Evolutionary conservation across 1,140 invertebrate genomes (phyloP), one percentile per base, ranked within the genome.

Genomic region (Neodiprion pinetum): DNA sequence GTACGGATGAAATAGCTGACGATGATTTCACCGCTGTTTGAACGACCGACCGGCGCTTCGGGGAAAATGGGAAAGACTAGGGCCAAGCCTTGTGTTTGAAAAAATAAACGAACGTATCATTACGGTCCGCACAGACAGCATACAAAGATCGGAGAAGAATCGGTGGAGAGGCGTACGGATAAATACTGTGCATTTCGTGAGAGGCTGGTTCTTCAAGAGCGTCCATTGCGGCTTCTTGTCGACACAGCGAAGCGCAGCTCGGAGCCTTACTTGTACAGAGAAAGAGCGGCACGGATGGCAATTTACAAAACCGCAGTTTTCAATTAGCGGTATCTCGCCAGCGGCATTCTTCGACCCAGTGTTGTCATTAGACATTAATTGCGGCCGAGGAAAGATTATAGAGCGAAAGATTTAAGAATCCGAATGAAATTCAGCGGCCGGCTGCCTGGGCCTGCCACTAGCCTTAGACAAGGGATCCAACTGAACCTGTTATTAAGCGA

Each of bases 401-500:
- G 48, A 48, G 10, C 11, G 48, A 7, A 49, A 48, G 48, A 14
- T 78, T 74, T 77, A 71, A 80, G 79, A 79, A 80, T 80, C 77
- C 76, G 76, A 80, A 79, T 82, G 79, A 82, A 83, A 80, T 70
- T 74, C 70, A 48, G 70, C n/a, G n/a, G 40, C 23, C 49, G 67
- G 21, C 14, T 71, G 48, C 9, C 50, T 61, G 68, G 72, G 17
- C 69, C 50, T 49, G 9, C 53, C 53, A 61, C 53, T 40, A 61
- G n/a, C 53, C 53, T 61, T 61, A 61, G 53, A 61, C 5, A 61
- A 61, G 11, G 72, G 75, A 75, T 61, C 72, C 71, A 71, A 72
- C 77, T 76, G 76, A 79, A 81, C 80, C 80, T 81, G 80, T 81
- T 81, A 81, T 81, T 81, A 81, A 80, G 80, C 79, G 78, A 81